Base-by-base conservation (phyloP, 2,797 vertebrate species). In the Zenarchopterus dispar region DNA sequence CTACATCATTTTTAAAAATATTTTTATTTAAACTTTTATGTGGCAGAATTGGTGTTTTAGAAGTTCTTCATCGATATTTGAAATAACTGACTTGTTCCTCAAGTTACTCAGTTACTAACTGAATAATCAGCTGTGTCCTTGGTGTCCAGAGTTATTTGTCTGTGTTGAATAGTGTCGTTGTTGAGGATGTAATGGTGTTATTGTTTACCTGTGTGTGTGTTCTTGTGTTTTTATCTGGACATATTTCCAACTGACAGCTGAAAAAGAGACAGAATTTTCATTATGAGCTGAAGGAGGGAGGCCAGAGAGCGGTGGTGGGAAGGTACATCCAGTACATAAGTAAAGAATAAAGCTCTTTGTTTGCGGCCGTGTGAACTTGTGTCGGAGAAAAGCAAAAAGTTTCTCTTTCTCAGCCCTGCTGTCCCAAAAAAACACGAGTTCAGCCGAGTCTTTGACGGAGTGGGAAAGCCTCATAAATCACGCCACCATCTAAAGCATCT, bases 331-430 rank as follows among this genome's bases (percentile, higher is more conserved):
- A 28, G 66, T 60, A 58, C 80, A 84, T 88, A 80, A 73, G 74
- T 10, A 41, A 6, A 89, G 82, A 85, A 86, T 81, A 86, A 90
- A 88, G 77, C 82, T 85, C 85, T 88, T 87, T 91, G 87, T 88
- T 53, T 61, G 5, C 4, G 59, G 83, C 69, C 71, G 76, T 87
- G 88, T 88, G 86, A 89, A 84, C 79, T 80, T 43, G 72, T 81
- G 85, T 85, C 70, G 78, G 77, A 87, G 82, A 61, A 70, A 86
- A 82, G 81, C 81, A 79, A 70, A 72, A 31, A 55, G 71, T 70
- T 59, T 70, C 75, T 57, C 62, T 54, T 71, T 66, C 53, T 71
- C 56, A n/a, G 65, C 66, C 43, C 31, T 15, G 39, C 49, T 48
- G 46, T 70, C 77, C 63, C 67, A 78, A 78, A 84, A 88, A 91